Evolutionary conservation across 2,797 vertebrate genomes (phyloP), one percentile per base, ranked within the genome.

Genomic region (Paguma larvata): DNA sequence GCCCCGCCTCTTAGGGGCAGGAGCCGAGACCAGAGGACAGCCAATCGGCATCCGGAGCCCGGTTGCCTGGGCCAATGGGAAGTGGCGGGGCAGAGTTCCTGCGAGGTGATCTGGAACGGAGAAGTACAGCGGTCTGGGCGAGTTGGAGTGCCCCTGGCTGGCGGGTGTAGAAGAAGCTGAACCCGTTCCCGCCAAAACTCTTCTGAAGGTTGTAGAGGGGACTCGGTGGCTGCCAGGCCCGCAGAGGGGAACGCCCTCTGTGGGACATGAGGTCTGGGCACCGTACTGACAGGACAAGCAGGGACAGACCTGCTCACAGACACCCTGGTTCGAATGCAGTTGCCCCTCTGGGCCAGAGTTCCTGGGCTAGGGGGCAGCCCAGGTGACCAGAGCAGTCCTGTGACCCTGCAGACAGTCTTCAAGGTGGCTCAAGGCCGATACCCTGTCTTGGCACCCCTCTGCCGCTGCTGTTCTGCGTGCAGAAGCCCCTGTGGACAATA

Each of bases 401-500:
- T 79, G 63, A 25, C 23, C 34, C 70, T 91, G 62, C 65, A 75
- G 63, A 59, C 56, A 70, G 7, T 53, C 34, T 25, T 86, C 44
- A 30, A 91, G 27, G 38, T 21, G 25, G 2, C 44, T 82, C 21
- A n/a, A 90, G 27, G 38, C 38, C 21, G 1, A 94, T 97, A 97
- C 87, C 94, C 79, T 91, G 96, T 30, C 85, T 95, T 79, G 79
- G 89, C 5, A 95, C 73, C 53, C 14, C 51, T 62, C 51, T n/a
- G 48, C 89, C 72, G 16, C 79, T 63, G 38, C 79, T 25, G 8
- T 92, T 38, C 84, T 89, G 27, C 14, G 34, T 13, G 59, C 91
- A 73, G 94, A 77, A 16, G 48, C 73, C 59, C 88, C 95, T 77
- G 96, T 97, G 96, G 97, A 98, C 62, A 68, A 82, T 89, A 97